A percentile compares a stretch with the other conserved stretches of the same genome.
Conservation (phyloP, 2,888 invertebrate genomes). For the Adelphocoris suturalis region DNA sequence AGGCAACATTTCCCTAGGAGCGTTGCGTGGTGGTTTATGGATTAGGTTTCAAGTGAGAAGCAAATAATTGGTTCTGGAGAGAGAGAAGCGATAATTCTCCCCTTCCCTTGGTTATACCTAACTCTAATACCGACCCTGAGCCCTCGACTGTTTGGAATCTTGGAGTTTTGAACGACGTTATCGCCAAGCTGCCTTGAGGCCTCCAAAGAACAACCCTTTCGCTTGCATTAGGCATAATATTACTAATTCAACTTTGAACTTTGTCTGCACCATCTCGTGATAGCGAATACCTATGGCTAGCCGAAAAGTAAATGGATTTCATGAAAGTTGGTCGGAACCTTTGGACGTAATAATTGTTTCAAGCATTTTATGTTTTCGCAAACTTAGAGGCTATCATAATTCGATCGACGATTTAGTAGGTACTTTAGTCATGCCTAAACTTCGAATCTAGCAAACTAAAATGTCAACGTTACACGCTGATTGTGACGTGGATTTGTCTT, state of each 20-base stretch:
- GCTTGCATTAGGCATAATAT: neutral
- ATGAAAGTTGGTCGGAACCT: no score
- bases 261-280: no score
- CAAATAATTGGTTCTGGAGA: conserved; percentile 15
- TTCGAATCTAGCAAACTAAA: no score
- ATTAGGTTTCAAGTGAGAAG: conserved; percentile 22
- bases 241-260: neutral
- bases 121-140: conserved; percentile 22
- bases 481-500: no score
- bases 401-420: no score
- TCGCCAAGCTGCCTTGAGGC: neutral
- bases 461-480: no score
- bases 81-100: conserved; percentile 1
- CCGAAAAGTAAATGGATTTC: no score
- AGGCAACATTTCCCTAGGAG: neutral
- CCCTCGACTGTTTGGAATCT: neutral
- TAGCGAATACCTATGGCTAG: no score
- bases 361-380: no score
- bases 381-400: no score
- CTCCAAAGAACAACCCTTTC: neutral
- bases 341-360: no score
- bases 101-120: conserved; percentile 2
- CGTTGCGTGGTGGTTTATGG: neutral
- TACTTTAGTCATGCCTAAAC: no score
- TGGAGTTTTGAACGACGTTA: neutral